Base-by-base conservation (phyloP, 2,888 invertebrate species). In the Hypolimnas misippus region DNA sequence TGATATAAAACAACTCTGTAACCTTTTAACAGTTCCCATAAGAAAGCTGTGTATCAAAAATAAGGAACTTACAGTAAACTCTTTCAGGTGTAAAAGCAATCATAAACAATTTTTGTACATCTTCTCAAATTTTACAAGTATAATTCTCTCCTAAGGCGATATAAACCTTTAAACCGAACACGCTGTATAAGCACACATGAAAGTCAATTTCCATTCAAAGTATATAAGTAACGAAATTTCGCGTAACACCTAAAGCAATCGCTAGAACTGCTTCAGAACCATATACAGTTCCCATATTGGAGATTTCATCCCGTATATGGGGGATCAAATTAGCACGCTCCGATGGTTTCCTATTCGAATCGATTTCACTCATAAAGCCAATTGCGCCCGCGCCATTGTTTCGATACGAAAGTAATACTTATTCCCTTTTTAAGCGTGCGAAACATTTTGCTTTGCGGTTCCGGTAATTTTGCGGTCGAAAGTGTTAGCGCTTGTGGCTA, bases 291-390 rank as follows among this genome's bases (percentile, higher is more conserved):
- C 63, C 64, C 81, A 78, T 70, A 79, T 77, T 40, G 57, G 51
- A 51, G 78, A 80, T 80, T 80, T 79, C 79, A 77, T 79, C 75
- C 87, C 84, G 77, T 82, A 83, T 83, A 86, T 84, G 87, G 88
- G 78, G 79, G 85, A 84, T 80, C 86, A 82, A 88, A 89, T 89
- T 87, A 86, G 86, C 83, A 76, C 78, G 76, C 76, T 79, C 81
- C 78, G 79, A 82, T 81, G 72, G 77, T 78, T 83, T 82, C 84
- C 84, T 79, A 78, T 77, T 81, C 70, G 75, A 73, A 74, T 70
- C 78, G 82, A 83, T 86, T 75, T 72, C 70, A 68, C 72, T 72
- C 71, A 71, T 74, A 70, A 73, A 70, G 66, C 67, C 68, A 59
- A 68, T 70, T 59, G 53, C 70, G 66, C 63, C 66, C 67, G 57